Evolutionary conservation across 2,888 invertebrate genomes (phyloP), one percentile per base, ranked within the genome.

Genomic region (Nephrotoma guestfalica): DNA sequence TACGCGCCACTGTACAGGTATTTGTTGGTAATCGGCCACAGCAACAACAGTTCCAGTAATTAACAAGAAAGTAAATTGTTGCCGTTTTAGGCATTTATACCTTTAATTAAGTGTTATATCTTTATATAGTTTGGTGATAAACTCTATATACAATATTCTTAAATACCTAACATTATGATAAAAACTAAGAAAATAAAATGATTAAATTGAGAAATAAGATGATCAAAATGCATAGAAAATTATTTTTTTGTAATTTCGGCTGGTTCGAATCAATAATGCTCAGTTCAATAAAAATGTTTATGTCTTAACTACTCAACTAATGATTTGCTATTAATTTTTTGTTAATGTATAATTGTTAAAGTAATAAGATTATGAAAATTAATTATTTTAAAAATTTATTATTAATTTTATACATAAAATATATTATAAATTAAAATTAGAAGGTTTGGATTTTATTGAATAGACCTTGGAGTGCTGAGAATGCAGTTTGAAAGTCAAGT

Each of bases 81-180:
- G 84, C 84, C 84, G 84, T 84, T 84, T 84, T 84, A 84, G 84
- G 84, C 84, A 84, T 84, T 84, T 84, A 9, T 57, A 13, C 4
- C 13, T 13, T 47, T 30, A 71, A 57, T 71, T 71, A 30, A 11
- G n/a, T 7, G 30, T 71, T 47, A 47, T 47, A 13, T 30, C 30
- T 30, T 30, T 30, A 30, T 30, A 30, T 2, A 30, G 30, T 30
- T 30, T 30, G 30, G 30, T 30, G 30, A 30, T 30, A 30, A 30
- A 30, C 30, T 30, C 30, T 30, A 30, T 30, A 30, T 30, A 30
- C 3, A 30, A 30, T 30, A 30, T 30, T 30, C 30, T 30, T 30
- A 30, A 30, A 30, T 30, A 30, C 30, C 0, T 30, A 30, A 30
- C 0, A 30, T 30, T 30, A 30, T 71, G 57, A 71, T 71, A 71